Evolutionary conservation across 2,797 vertebrate species (phyloP).

Genomic region (Geotrypetes seraphini): DNA sequence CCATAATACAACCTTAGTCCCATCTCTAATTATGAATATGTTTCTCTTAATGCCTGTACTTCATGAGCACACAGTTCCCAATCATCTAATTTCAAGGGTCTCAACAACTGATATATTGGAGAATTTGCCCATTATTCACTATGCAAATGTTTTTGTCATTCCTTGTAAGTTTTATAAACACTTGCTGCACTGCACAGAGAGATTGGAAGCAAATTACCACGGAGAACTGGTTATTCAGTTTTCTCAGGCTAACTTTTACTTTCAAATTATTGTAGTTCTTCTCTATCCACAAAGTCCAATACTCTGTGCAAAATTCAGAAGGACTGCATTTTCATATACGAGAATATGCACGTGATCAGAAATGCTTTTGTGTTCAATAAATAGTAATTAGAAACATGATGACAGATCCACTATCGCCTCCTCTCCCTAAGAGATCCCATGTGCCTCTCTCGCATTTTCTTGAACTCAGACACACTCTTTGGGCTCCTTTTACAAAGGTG

Average conservation of each 20-base stretch:
- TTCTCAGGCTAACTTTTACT: conserved; percentile 13
- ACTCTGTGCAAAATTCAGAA: background rate
- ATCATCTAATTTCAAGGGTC: conserved; percentile 51
- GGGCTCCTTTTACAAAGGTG: too few species aligned
- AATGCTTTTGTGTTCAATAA: too few species aligned
- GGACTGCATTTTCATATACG: background rate
- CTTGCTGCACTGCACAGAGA: conserved; percentile 4
- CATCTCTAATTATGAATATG: conserved; percentile 51
- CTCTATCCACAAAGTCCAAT: background rate
- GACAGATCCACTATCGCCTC: too few species aligned
- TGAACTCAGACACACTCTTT: too few species aligned
- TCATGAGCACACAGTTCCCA: conserved; percentile 39
- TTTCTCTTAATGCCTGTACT: conserved; percentile 41
- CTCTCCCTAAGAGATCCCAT: too few species aligned
- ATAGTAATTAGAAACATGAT: too few species aligned
- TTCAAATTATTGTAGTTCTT: conserved; percentile 1
- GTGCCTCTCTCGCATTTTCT: too few species aligned
- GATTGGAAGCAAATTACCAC: conserved; percentile 21
- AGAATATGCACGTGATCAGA: too few species aligned
- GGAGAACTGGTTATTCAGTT: conserved; percentile 8
- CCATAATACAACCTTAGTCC: conserved; percentile 57
- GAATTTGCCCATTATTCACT: conserved; percentile 46
- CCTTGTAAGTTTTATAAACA: conserved; percentile 33
- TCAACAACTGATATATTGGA: conserved; percentile 53
- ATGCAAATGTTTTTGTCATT: conserved; percentile 68